A percentile compares a stretch with the other conserved stretches of the same genome.
phyloP scores from a whole-genome alignment of 2,888 invertebrate species.

The Craniophora ligustri region DNA sequence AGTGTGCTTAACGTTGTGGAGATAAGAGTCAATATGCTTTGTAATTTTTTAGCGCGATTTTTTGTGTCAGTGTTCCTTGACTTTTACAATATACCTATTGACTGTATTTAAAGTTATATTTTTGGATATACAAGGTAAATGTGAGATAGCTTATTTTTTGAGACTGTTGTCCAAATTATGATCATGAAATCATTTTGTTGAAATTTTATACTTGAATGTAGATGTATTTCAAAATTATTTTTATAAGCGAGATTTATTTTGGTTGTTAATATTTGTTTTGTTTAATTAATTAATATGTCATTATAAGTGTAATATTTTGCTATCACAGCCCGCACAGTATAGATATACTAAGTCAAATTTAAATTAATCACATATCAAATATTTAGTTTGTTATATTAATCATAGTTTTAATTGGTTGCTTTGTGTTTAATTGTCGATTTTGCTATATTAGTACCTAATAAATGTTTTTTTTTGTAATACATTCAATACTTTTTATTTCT shows the following conservation, averaged over 20 bases:
- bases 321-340: slow-evolving; percentile 72
- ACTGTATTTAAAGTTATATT: slow-evolving; percentile 81
- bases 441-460: slow-evolving; percentile 80
- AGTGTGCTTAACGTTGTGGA: too few species aligned
- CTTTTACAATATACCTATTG: slow-evolving; percentile 45
- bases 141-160: slow-evolving; percentile 82
- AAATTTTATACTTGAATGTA: slow-evolving; percentile 70
- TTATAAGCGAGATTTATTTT: slow-evolving; percentile 77
- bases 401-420: slow-evolving; percentile 83
- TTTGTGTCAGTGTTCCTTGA: too few species aligned
- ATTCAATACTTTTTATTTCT: slow-evolving; percentile 15
- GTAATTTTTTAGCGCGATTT: too few species aligned
- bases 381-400: slow-evolving; percentile 84
- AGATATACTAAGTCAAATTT: slow-evolving; percentile 80
- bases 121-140: slow-evolving; percentile 78
- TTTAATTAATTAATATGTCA: slow-evolving; percentile 59
- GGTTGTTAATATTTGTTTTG: slow-evolving; percentile 74
- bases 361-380: slow-evolving; percentile 83
- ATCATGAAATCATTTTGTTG: slow-evolving; percentile 76
- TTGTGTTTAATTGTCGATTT: slow-evolving; percentile 83
- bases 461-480: slow-evolving; percentile 81
- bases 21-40: too few species aligned
- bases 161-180: slow-evolving; percentile 85
- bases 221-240: slow-evolving; percentile 81
- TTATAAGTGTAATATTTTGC: slow-evolving; percentile 51